A percentile compares a stretch with the other conserved stretches of the same genome.
Evolutionary conservation across 2,888 invertebrate species (phyloP).

Genomic region (Drosophila neutralis): DNA sequence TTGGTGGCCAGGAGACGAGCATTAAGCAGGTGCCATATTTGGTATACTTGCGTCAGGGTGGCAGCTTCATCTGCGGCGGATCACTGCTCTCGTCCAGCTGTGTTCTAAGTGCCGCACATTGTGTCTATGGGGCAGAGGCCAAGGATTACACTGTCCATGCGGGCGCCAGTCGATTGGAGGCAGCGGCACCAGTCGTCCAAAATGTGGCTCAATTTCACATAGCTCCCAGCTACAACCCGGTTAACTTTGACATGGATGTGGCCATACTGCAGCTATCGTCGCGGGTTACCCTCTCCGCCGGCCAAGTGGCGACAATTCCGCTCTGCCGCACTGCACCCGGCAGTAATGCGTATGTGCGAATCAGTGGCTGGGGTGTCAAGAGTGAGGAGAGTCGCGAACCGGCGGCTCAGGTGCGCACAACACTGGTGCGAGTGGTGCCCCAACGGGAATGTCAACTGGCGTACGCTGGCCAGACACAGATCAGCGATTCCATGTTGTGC

Average conservation of each 20-base stretch:
- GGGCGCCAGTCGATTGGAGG: constrained; percentile 68
- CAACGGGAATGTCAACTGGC: constrained; percentile 58
- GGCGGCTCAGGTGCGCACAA: constrained; percentile 72
- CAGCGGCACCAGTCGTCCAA: constrained; percentile 51
- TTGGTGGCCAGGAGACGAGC: constrained; percentile 70
- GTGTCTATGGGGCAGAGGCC: constrained; percentile 61
- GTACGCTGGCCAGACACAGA: constrained; percentile 57
- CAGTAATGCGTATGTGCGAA: constrained; percentile 62
- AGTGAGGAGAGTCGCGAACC: constrained; percentile 58
- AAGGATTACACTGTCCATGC: constrained; percentile 67
- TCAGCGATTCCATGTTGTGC: constrained; percentile 82
- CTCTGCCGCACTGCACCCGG: constrained; percentile 56
- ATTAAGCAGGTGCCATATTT: constrained; percentile 77
- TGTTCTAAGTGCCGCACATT: constrained; percentile 82
- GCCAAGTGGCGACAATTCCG: constrained; percentile 63
- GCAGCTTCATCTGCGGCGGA: constrained; percentile 80
- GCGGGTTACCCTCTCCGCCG: constrained; percentile 16
- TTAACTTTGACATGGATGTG: constrained; percentile 80
- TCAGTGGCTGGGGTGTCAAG: constrained; percentile 82
- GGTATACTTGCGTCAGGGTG: constrained; percentile 72
- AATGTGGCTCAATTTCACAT: constrained; percentile 48
- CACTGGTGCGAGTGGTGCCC: constrained; percentile 66
- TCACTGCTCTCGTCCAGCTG: constrained; percentile 71
- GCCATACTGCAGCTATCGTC: constrained; percentile 69
- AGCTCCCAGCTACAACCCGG: constrained; percentile 45